phyloP scores from a whole-genome alignment of 1,140 invertebrate genomes.

The Palaemon carinicauda region DNA sequence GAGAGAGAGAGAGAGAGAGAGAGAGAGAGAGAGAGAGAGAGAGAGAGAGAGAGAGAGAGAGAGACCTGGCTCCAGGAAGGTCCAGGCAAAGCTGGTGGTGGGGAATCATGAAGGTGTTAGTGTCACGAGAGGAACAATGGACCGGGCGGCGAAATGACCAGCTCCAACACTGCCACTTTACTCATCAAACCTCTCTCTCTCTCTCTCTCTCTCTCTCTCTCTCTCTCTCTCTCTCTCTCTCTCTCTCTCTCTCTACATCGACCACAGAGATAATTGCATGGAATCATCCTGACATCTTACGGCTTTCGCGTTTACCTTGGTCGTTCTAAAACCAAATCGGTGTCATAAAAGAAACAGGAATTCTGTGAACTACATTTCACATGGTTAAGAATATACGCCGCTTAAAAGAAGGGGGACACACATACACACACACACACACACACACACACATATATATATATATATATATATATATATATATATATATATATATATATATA shows the following conservation, averaged over 20 bases:
- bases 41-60: neutral
- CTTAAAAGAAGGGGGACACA: neutral
- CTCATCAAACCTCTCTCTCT: neutral
- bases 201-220: neutral
- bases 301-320: no score
- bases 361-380: no score
- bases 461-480: constrained; percentile 14
- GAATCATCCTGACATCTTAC: neutral
- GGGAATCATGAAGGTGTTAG: neutral
- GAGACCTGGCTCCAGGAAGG: no score
- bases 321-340: no score
- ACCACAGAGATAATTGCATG: neutral
- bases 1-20: neutral
- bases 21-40: neutral
- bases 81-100: neutral
- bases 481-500: constrained; percentile 4
- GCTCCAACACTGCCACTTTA: neutral
- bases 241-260: neutral
- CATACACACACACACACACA: no score
- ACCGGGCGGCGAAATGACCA: no score
- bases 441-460: neutral
- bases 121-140: neutral
- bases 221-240: neutral
- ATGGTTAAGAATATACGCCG: neutral
- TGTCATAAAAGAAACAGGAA: no score